These are phyloP conservation scores for Euplexia lucipara DNA, from an alignment of 2,888 invertebrate genomes.

Conservation along the genomic window DNA sequence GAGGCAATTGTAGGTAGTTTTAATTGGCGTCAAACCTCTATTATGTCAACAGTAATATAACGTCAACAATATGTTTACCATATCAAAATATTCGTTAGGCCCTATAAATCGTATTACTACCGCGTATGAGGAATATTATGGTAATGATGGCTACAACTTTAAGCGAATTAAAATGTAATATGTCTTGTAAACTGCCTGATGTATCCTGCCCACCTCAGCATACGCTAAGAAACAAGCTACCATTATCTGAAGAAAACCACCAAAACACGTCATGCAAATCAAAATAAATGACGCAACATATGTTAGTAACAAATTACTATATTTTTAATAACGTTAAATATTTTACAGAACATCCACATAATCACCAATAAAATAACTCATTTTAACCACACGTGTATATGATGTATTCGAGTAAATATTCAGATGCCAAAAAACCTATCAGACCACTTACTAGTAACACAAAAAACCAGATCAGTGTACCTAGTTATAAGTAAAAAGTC, in stretches of 20 bases:
- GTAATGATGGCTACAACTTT: constrained; percentile 23
- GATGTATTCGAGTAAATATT: constrained; percentile 6
- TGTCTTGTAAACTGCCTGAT: neutral
- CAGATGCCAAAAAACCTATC: constrained; percentile 9
- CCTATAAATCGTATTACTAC: neutral
- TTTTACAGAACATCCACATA: constrained; percentile 18
- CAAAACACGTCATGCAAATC: neutral
- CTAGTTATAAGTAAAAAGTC: constrained; percentile 13
- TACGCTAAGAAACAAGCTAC: constrained; percentile 12
- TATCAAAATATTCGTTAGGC: constrained; percentile 3
- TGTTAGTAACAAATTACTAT: constrained; percentile 1
- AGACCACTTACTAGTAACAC: constrained; percentile 6
- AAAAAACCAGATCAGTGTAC: constrained; percentile 19
- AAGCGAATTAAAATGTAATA: constrained; percentile 22
- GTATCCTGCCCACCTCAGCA: neutral
- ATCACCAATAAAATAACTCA: constrained; percentile 20
- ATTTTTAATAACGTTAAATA: constrained; percentile 12
- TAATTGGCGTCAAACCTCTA: too few relatives aligned
- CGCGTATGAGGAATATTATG: constrained; percentile 22
- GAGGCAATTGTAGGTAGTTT: too few relatives aligned
- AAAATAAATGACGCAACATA: constrained; percentile 24
- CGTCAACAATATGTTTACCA: neutral
- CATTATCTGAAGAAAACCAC: constrained; percentile 15
- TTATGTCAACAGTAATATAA: neutral
- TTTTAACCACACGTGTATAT: constrained; percentile 32